These are phyloP conservation scores for Luperina nickerlii DNA, from an alignment of 2,888 invertebrate genomes.

Conservation along the genomic window DNA sequence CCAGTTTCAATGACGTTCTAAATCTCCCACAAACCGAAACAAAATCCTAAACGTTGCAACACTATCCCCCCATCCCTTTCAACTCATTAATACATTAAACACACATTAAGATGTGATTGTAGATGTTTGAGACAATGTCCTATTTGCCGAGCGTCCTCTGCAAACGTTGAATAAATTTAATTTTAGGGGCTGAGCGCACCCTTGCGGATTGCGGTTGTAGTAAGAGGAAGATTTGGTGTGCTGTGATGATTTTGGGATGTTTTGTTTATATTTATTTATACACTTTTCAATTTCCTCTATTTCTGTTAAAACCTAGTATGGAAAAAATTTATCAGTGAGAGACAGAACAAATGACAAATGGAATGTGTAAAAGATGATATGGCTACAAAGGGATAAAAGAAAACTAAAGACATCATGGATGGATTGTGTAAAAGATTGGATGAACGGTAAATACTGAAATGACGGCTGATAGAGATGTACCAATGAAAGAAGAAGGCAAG, in stretches of 20 bases:
- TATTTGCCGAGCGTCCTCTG: conserved; percentile 79
- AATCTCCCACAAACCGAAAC: conserved; percentile 13
- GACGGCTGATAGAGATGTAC: neutral
- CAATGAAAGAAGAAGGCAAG: neutral
- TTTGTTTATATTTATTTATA: conserved; percentile 24
- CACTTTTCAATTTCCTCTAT: neutral
- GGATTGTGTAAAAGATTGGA: neutral
- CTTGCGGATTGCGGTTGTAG: conserved; percentile 49
- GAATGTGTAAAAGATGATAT: neutral
- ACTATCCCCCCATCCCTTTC: conserved; percentile 58
- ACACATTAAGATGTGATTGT: conserved; percentile 80
- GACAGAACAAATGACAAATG: neutral
- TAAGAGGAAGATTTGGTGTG: conserved; percentile 42
- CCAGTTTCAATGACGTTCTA: neutral
- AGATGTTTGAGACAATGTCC: conserved; percentile 71
- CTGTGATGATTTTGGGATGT: conserved; percentile 28
- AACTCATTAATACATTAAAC: conserved; percentile 85
- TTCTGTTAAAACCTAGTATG: neutral
- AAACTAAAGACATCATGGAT: neutral
- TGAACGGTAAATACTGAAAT: neutral
- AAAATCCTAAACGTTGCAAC: conserved; percentile 35
- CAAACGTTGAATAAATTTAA: conserved; percentile 74
- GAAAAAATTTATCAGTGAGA: neutral
- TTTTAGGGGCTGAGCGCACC: conserved; percentile 51
- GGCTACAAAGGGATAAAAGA: neutral